Conservation (phyloP, 2,797 vertebrate genomes). For the Spea hammondii region DNA sequence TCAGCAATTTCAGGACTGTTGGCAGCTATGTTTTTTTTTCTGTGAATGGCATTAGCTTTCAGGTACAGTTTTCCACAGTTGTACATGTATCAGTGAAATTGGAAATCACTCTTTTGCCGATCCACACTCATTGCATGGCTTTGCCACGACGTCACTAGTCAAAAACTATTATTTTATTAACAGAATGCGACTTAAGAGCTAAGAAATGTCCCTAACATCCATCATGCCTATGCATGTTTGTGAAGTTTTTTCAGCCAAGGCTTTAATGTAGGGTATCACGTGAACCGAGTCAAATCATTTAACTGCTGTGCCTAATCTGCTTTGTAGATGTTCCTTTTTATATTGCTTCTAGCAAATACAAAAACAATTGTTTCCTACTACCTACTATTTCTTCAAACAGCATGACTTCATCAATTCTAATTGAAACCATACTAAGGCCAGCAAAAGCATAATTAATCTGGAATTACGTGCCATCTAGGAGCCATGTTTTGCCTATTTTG, state of each 20-base stretch:
- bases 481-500: too few species aligned
- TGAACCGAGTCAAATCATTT: conserved; percentile 28
- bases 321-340: conserved; percentile 34
- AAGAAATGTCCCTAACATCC: too few species aligned
- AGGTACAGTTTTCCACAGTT: too few species aligned
- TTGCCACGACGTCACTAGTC: too few species aligned
- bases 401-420: conserved; percentile 19
- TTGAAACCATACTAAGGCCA: neutral
- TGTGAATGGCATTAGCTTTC: too few species aligned
- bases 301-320: conserved; percentile 36
- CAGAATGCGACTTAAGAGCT: neutral
- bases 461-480: too few species aligned
- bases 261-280: conserved; percentile 39
- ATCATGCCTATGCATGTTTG: neutral
- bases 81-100: too few species aligned
- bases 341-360: conserved; percentile 23
- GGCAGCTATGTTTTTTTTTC: too few species aligned
- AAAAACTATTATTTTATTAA: neutral
- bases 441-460: too few species aligned
- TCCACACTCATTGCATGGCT: too few species aligned
- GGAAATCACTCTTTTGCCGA: too few species aligned
- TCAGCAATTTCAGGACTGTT: too few species aligned
- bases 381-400: conserved; percentile 27
- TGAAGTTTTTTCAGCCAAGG: conserved; percentile 21
- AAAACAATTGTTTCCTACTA: conserved; percentile 26